Evolutionary conservation across 2,113 vertebrate species (phyloP).

Genomic region (Dendrocopos noguchii): DNA sequence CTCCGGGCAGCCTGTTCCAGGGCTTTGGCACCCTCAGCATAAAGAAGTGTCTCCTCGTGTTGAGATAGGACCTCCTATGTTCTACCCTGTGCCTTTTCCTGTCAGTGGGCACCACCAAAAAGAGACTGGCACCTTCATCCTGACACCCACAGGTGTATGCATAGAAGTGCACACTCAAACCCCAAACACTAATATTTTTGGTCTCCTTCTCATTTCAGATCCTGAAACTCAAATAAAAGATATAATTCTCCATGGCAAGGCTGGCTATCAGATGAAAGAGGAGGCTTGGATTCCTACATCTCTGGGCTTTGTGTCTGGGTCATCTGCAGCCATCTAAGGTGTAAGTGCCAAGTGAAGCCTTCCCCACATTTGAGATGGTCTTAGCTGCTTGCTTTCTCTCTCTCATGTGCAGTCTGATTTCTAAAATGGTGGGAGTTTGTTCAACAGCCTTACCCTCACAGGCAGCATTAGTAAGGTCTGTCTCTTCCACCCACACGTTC

Average conservation of each 20-base stretch:
- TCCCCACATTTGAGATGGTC: not conserved
- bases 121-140: too few relatives aligned
- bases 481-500: constrained; percentile 1
- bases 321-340: not conserved
- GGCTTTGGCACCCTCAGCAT: too few relatives aligned
- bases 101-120: too few relatives aligned
- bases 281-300: not conserved
- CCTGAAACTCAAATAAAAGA: not conserved
- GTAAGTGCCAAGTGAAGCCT: not conserved
- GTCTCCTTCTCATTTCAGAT: not conserved
- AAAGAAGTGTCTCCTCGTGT: too few relatives aligned
- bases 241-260: not conserved
- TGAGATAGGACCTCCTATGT: too few relatives aligned
- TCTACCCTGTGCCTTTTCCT: too few relatives aligned
- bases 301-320: not conserved
- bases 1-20: too few relatives aligned
- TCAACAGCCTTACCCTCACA: not conserved
- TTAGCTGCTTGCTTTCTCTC: not conserved
- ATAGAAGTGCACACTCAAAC: not conserved
- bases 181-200: not conserved
- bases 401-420: not conserved
- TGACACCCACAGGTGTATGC: too few relatives aligned
- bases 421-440: not conserved
- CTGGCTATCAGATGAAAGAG: not conserved
- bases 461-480: constrained; percentile 20